phyloP scores from a whole-genome alignment of 2,888 invertebrate species.

The Cryptocephalus primarius region DNA sequence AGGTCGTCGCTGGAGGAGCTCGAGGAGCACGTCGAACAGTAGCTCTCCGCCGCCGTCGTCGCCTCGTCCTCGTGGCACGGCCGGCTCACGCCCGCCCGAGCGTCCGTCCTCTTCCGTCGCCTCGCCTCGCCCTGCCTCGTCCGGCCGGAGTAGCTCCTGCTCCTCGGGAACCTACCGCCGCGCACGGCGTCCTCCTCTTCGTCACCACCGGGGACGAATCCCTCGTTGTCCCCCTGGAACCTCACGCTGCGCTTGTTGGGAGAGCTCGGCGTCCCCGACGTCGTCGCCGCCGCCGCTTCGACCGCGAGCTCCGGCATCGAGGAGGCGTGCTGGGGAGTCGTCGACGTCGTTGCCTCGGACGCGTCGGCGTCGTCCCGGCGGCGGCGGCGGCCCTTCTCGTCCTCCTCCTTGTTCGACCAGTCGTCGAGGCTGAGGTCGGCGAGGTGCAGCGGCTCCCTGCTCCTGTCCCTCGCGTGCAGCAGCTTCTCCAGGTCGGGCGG shows the following conservation, averaged over 20 bases:
- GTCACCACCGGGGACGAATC: conserved; percentile 37
- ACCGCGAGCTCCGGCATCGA: conserved; percentile 53
- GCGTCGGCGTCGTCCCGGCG: conserved; percentile 11
- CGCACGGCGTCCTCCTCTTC: conserved; percentile 31
- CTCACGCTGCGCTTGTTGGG: conserved; percentile 38
- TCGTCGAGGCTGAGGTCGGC: conserved; percentile 47
- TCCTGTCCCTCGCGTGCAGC: conserved; percentile 45
- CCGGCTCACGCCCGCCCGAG: too few relatives aligned
- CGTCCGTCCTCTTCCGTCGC: conserved; percentile 35
- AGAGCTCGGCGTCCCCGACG: conserved; percentile 30
- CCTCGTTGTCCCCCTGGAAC: conserved; percentile 35
- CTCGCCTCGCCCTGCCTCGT: conserved; percentile 34
- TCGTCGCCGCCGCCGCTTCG: conserved; percentile 24
- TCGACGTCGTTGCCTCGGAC: conserved; percentile 19
- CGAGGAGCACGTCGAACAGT: conserved; percentile 83
- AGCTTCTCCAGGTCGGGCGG: conserved; percentile 39
- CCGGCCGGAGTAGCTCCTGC: conserved; percentile 44
- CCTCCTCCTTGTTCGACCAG: conserved; percentile 31
- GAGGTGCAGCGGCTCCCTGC: conserved; percentile 48
- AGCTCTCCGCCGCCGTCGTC: conserved; percentile 64
- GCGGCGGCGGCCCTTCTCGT: not conserved
- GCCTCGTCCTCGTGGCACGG: conserved; percentile 25
- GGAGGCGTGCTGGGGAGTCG: conserved; percentile 40
- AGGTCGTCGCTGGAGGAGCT: conserved; percentile 80
- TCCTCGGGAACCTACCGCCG: conserved; percentile 37